Base-by-base conservation (phyloP, 2,113 vertebrate genomes). In the Crocuta crocuta region DNA sequence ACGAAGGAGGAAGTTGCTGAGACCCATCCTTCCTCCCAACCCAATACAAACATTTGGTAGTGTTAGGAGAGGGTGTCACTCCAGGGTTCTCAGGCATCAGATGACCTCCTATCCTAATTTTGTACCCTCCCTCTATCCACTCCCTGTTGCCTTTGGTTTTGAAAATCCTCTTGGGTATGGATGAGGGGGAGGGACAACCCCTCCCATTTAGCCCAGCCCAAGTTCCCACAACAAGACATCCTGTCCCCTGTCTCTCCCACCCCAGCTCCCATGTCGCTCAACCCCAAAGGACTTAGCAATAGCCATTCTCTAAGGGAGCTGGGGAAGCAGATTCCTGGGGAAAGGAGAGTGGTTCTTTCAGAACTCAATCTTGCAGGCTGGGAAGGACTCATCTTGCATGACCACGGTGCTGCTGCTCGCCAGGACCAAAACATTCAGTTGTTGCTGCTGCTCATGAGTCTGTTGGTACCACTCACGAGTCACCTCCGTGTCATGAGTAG, bases 321-420 rank as follows among this genome's bases (percentile, higher is more conserved):
- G 86, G 68, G 93, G 94, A 71, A 82, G 61, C 10, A 39, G 90
- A 39, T 97, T 93, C 98, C 94, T 85, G 53, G 96, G 97, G 96
- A 97, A 97, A 97, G 96, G 97, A 73, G 81, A 80, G 93, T 33
- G 19, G 89, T 95, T 97, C 98, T 94, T 91, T 99, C 99, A 99
- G 98, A 99, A 99, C 98, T 99, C 99, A 1, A 99, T 99, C 99
- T 99, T 99, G 99, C 99, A 99, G 98, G 99, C 99, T 33, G 99
- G 99, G 98, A 99, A 99, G 73, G 99, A 99, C 98, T 99, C 99
- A 1, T 99, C 99, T 98, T 99, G 99, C 99, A 99, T 99, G 96
- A 99, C 99, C 39, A 99, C 99, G 0, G 99, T 99, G 99, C 99
- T 99, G 99, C 99, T 99, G 99, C 99, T 99, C 66, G 99, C 99